These are phyloP conservation scores for Podocnemis expansa DNA, from an alignment of 2,113 vertebrate species.

Conservation along the genomic window DNA sequence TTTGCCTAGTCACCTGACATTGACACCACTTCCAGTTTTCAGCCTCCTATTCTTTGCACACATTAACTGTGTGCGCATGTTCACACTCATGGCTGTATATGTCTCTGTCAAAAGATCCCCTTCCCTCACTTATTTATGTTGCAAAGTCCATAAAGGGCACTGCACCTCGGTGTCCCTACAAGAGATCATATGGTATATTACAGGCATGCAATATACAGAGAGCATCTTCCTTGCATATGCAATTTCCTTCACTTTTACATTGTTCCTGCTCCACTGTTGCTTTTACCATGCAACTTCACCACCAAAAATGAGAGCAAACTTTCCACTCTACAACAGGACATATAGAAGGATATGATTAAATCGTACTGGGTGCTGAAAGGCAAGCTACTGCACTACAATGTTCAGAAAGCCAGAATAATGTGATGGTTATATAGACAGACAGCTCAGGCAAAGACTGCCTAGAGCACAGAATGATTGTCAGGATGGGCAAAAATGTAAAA, in stretches of 20 bases:
- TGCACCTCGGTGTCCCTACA: not conserved
- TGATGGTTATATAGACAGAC: constrained; percentile 74
- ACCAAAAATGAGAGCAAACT: constrained; percentile 1
- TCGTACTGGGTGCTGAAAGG: constrained; percentile 68
- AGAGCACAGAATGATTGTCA: constrained; percentile 73
- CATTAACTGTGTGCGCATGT: not conserved
- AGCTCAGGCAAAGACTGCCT: constrained; percentile 68
- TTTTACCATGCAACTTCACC: not conserved
- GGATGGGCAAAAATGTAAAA: constrained; percentile 74
- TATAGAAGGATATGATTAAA: constrained; percentile 66
- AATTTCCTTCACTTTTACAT: not conserved
- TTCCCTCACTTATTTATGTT: not conserved
- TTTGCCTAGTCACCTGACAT: not conserved
- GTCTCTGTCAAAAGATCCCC: not conserved
- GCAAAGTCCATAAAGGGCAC: not conserved
- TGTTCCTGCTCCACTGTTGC: fast-evolving
- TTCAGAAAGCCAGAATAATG: constrained; percentile 74
- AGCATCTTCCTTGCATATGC: not conserved
- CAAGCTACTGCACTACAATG: constrained; percentile 64
- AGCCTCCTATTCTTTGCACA: not conserved
- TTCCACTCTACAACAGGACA: constrained; percentile 5
- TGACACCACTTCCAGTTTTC: not conserved
- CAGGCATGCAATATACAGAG: not conserved
- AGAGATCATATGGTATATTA: not conserved
- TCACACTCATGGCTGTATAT: not conserved